Percentiles rank a stretch among this genome's conserved stretches.
Conservation (phyloP, 2,888 invertebrate genomes). For the Itoplectis maculator region DNA sequence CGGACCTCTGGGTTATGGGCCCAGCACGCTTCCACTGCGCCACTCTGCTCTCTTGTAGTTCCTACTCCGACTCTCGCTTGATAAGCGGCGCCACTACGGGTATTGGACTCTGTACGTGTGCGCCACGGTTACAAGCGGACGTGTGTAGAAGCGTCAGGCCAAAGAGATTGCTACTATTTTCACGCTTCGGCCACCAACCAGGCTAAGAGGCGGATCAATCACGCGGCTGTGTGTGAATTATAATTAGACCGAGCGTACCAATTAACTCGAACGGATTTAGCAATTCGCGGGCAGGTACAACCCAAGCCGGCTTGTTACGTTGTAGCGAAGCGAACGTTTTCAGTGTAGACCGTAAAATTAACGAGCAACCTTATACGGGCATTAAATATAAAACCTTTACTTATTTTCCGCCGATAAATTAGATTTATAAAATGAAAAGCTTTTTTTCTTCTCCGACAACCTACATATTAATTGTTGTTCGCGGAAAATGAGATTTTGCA, state of each 20-base stretch:
- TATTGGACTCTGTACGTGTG: not conserved
- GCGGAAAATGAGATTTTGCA: not conserved
- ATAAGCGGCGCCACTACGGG: not conserved
- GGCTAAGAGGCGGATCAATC: conserved; percentile 61
- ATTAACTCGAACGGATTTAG: conserved; percentile 62
- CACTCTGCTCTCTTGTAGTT: conserved; percentile 87
- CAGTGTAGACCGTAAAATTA: conserved; percentile 11
- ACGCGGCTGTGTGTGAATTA: conserved; percentile 60
- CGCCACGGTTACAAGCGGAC: too few species aligned
- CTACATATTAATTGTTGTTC: not conserved
- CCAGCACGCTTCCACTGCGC: conserved; percentile 94
- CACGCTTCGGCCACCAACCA: conserved; percentile 63
- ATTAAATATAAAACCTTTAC: conserved; percentile 12
- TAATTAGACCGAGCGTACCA: conserved; percentile 63
- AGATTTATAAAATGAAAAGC: not conserved
- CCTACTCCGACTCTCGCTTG: not conserved
- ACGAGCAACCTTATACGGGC: conserved; percentile 25
- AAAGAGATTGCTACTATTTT: conserved; percentile 61
- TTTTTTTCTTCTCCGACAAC: not conserved
- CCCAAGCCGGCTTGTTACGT: conserved; percentile 26
- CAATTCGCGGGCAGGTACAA: conserved; percentile 46
- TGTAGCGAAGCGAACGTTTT: conserved; percentile 29
- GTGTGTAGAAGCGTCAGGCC: not conserved
- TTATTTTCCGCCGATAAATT: conserved; percentile 1
- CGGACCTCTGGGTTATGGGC: conserved; percentile 96